Evolutionary conservation across 2,888 invertebrate species (phyloP).

Genomic region (Autographa gamma): DNA sequence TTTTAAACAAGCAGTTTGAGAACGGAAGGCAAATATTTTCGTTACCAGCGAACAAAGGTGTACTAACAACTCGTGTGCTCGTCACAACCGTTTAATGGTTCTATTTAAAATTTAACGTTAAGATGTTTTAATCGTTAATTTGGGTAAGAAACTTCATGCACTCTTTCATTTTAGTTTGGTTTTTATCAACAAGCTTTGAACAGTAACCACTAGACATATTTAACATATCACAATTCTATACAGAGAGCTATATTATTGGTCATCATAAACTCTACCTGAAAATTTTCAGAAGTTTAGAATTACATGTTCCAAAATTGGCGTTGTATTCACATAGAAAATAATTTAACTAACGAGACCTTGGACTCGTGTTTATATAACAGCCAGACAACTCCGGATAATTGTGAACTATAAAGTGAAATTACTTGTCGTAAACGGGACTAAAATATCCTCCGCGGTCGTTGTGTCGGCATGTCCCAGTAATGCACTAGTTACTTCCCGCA

Average conservation of each 20-base stretch:
- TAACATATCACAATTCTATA: no score
- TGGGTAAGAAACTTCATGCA: not conserved
- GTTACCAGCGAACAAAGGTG: not conserved
- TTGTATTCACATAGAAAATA: conserved; percentile 22
- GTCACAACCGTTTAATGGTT: not conserved
- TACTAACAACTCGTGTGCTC: not conserved
- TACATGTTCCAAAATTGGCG: no score
- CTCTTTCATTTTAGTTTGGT: not conserved
- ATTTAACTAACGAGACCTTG: conserved; percentile 22
- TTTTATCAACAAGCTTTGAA: no score
- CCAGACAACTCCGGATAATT: conserved; percentile 57
- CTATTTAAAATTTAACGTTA: not conserved
- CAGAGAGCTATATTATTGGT: no score
- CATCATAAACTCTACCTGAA: not conserved
- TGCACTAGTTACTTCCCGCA: conserved; percentile 33
- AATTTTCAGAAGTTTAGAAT: no score
- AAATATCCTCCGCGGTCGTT: conserved; percentile 51
- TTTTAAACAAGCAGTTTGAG: conserved; percentile 32
- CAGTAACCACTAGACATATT: no score
- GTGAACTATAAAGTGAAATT: conserved; percentile 69
- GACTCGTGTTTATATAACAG: conserved; percentile 44
- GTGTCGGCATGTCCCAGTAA: conserved; percentile 39
- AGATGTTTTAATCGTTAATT: not conserved
- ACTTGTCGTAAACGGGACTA: conserved; percentile 68
- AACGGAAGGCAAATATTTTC: conserved; percentile 8